Base-by-base conservation (phyloP, 2,113 vertebrate species). In the Esox niger region DNA sequence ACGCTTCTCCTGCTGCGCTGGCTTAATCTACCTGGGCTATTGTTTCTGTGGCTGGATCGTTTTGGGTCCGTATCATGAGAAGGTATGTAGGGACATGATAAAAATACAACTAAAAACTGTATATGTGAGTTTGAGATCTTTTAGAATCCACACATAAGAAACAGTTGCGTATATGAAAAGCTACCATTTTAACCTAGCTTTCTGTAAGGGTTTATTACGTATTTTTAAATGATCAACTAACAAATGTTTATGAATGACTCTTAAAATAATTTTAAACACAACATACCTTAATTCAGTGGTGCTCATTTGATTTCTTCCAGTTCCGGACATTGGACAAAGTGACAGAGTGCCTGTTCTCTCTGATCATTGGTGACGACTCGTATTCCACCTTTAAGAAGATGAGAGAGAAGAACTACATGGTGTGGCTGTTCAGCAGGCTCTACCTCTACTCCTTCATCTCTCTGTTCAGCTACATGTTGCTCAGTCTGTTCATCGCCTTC, bases 31-130 rank as follows among this genome's bases (percentile, higher is more conserved):
- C 78, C 82, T 99, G 21, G 94, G 97, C 27, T 99, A 99, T 38
- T 97, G 96, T 74, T 98, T 99, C 91, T 98, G 97, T 71, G 97
- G 97, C 2, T 99, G 97, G 96, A 96, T 97, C 33, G 95, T 98
- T 1, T 86, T 98, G 23, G 96, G 96, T 2, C 96, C 96, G 6
- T 95, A 99, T 74, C 96, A 99, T 0, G 93, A 92, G 9, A 98
- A 99, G 86, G 97, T 98, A 91, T 70, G 30, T 21, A 62, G 13
- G 20, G 10, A 43, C 26, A n/a, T n/a, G n/a, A n/a, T n/a, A n/a
- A n/a, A n/a, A n/a, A n/a, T n/a, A n/a, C n/a, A n/a, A 54, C 27
- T 13, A 13, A 17, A 55, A 61, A 49, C 6, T n/a, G n/a, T n/a
- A n/a, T n/a, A 57, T 38, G 38, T 13, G 9, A n/a, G 27, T 21